Conservation (phyloP, 2,113 vertebrate species). For the Centrocercus urophasianus region DNA sequence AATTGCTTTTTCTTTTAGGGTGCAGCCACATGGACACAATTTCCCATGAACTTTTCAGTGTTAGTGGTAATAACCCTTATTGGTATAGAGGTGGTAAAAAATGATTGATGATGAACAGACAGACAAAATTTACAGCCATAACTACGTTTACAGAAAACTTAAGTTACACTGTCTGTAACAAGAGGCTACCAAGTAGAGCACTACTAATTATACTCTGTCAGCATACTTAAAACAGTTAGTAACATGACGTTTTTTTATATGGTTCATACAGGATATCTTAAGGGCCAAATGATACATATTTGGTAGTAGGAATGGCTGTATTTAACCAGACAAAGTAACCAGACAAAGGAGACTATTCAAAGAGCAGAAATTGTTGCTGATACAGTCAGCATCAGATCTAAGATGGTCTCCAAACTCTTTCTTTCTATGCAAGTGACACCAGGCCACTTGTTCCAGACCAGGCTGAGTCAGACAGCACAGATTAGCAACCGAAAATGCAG, state of each 20-base stretch:
- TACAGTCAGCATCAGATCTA: neutral
- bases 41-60: neutral
- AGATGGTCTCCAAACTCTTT: conserved; percentile 5
- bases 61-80: neutral
- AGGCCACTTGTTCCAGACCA: neutral
- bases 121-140: neutral
- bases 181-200: neutral
- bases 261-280: neutral
- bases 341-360: neutral
- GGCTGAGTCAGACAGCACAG: neutral
- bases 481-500: neutral
- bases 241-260: neutral
- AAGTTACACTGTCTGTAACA: neutral
- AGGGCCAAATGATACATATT: neutral
- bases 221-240: neutral
- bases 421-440: neutral
- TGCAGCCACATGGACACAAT: neutral
- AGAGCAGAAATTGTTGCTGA: conserved; percentile 19
- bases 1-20: neutral
- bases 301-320: neutral
- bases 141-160: neutral
- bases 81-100: neutral
- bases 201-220: neutral
- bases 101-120: neutral
- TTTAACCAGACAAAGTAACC: neutral